These are phyloP conservation scores for Camponotus pennsylvanicus DNA, from an alignment of 1,140 invertebrate genomes.

Conservation along the genomic window DNA sequence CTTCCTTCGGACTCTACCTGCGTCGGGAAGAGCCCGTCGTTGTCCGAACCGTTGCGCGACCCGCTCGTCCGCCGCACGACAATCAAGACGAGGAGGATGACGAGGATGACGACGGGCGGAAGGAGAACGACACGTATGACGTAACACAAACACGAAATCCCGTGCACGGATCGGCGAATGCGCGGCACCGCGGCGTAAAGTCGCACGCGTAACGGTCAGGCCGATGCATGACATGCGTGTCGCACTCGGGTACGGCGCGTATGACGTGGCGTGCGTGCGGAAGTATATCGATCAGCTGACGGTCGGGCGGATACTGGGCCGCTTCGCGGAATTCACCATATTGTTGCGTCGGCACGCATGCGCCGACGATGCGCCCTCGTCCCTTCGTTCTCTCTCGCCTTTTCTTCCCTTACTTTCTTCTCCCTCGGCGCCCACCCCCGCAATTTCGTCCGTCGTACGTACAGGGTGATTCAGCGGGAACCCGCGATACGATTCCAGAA, in stretches of 20 bases:
- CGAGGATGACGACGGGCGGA: neutral
- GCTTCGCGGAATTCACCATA: slow-evolving; percentile 82
- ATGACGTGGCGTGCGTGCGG: slow-evolving; percentile 75
- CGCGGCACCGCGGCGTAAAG: slow-evolving; percentile 47
- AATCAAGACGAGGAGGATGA: neutral
- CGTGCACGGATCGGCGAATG: slow-evolving; percentile 27
- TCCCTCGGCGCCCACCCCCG: neutral
- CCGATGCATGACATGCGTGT: slow-evolving; percentile 76
- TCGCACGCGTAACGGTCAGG: slow-evolving; percentile 67
- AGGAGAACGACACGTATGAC: too few species aligned
- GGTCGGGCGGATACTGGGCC: slow-evolving; percentile 84
- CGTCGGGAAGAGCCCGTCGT: slow-evolving; percentile 11
- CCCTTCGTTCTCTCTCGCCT: slow-evolving; percentile 39
- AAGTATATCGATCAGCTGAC: slow-evolving; percentile 84
- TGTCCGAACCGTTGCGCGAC: neutral
- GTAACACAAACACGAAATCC: neutral
- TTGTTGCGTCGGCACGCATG: slow-evolving; percentile 79
- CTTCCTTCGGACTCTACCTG: neutral
- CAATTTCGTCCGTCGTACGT: neutral
- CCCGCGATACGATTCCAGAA: slow-evolving; percentile 27
- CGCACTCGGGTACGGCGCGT: slow-evolving; percentile 69
- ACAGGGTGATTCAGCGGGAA: slow-evolving; percentile 51
- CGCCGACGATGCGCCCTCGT: slow-evolving; percentile 73
- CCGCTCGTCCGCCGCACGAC: neutral
- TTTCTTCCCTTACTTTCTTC: slow-evolving; percentile 25